Base-by-base conservation (phyloP, 92 coral and sea anemone genomes). In the Micromussa lordhowensis region DNA sequence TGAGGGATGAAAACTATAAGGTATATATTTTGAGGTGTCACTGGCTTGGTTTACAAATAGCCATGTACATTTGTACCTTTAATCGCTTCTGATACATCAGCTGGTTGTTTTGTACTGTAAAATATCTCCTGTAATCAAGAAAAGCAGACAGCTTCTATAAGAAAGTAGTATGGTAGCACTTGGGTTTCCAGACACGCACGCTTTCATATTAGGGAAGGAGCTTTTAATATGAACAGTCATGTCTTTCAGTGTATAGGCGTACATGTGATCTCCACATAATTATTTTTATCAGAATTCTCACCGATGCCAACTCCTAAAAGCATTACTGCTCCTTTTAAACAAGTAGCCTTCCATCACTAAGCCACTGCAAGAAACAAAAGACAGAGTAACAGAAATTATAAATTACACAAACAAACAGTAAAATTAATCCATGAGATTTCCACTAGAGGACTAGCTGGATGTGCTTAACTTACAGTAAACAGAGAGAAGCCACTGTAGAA, bases 291-390 rank as follows among this genome's bases (percentile, higher is more conserved):
- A 3, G 5, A 35, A 17, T 30, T 18, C 90, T 93, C 64, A 97
- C 98, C 99, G 93, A 55, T 98, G 98, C 99, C 99, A 98, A 30
- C 98, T 96, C 87, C 95, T 96, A 84, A 98, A 98, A 12, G 99
- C 99, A 87, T 96, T 98, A 81, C 98, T 98, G 77, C 99, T 98
- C 90, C 98, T 90, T 85, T 98, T 98, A 90, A 86, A 98, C 84
- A 98, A 86, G 91, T 98, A 98, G 68, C 99, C 99, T 82, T 98
- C 99, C 94, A 98, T 92, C 18, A 96, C 99, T n/a, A 98, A 90
- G 68, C 94, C 98, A 49, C 98, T 95, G 79, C 18, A 85, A 87
- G 55, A 54, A 30, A 59, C 18, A 44, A 31, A 0, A 13, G 76
- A 18, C 3, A 40, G 48, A 40, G 48, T 40, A 40, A 40, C 48